Evolutionary conservation across 1,140 invertebrate genomes (phyloP), one percentile per base, ranked within the genome.

Genomic region (Drosophila takahashii): DNA sequence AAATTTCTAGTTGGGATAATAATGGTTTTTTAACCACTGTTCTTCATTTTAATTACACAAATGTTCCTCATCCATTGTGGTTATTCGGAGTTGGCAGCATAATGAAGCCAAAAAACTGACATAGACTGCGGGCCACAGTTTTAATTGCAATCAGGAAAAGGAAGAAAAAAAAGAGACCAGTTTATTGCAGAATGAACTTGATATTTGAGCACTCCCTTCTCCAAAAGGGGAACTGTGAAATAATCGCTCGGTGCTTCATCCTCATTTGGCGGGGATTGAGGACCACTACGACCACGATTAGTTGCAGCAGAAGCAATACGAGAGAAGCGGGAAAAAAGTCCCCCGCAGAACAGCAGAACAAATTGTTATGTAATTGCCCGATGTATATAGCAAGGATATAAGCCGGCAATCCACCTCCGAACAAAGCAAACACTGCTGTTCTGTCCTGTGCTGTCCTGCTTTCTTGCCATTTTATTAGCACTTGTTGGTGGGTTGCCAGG

Each of bases 341-440:
- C 41, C 47, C 56, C 10, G 13, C 27, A 57, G 22, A 32, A 48
- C 39, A 62, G 37, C 61, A 39, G 45, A 62, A 42, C 53, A 75
- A 75, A 81, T 77, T 81, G 72, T 51, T 64, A 81, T 81, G 59
- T 69, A 77, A 69, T 77, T 74, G 74, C 71, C 27, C n/a, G 53
- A 67, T 34, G 57, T 48, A 42, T 42, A 70, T 59, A 64, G 39
- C n/a, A 57, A 22, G 22, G 32, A 65, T 15, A 66, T 58, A 56
- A 37, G 50, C 64, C 64, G 10, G 50, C 29, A 34, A 42, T 61
- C 27, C 32, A 32, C 26, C 18, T 50, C 29, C 29, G 32, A 15
- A 69, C 44, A 69, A 54, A 57, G 37, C 27, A 47, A 48, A 41
- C 41, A 22, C 39, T 29, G 61, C 10, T 37, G 18, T 48, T 16